Base-by-base conservation (phyloP, 1,140 invertebrate species). In the Drosophila tropicalis region DNA sequence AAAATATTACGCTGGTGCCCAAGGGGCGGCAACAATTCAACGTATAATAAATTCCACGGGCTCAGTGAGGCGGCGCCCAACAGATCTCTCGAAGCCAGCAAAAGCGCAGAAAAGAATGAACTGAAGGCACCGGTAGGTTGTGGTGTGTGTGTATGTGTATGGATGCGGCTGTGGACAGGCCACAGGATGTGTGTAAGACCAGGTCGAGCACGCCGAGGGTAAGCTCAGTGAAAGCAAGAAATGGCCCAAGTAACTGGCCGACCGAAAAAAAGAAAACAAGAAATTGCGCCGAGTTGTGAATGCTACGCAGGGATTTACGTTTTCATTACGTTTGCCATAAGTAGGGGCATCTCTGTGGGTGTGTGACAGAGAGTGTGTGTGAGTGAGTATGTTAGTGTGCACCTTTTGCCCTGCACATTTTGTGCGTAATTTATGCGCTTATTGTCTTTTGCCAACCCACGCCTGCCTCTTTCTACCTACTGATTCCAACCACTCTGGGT, bases 211-310 rank as follows among this genome's bases (percentile, higher is more conserved):
- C 76, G 69, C 51, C 61, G 15, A 54, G 5, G 79, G 70, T 86
- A 86, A 86, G 85, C 82, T 70, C 78, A 39, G 65, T 62, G 29
- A n/a, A 67, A 25, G 39, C 70, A 55, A 71, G 56, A 63, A 41
- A 62, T 71, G 64, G 74, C 71, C 75, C 72, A n/a, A 60, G 10
- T 57, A 64, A 71, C 60, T 75, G 63, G 58, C 67, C 19, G 44
- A 29, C 44, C 22, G 36, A 55, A 57, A 56, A 57, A 63, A 61
- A 32, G 29, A 40, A 56, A 17, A 32, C 40, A 77, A 69, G 72
- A 87, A 79, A 86, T 87, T 86, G 83, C 84, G 83, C 80, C 80
- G 84, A 87, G 84, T 87, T 89, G 80, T 89, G 86, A 89, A 89
- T 89, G 84, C 84, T 80, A 79, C 71, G 77, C 73, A 67, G 85